Percentiles rank a stretch among this genome's conserved stretches.
Evolutionary conservation across 1,140 invertebrate species (phyloP).

Genomic region (Achroia grisella): DNA sequence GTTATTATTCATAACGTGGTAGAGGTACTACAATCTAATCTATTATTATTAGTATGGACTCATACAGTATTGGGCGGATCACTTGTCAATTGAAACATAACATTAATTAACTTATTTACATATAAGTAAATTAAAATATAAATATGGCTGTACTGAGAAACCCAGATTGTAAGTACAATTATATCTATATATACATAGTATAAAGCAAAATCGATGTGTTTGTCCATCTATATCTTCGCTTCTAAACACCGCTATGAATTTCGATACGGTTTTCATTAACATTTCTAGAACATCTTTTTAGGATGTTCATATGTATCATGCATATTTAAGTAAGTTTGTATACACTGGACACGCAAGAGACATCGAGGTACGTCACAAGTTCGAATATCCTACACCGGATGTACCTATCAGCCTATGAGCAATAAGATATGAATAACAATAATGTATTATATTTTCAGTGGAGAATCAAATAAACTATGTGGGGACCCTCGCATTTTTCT

Average conservation of each 20-base stretch:
- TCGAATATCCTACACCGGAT: too few species aligned
- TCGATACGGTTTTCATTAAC: too few species aligned
- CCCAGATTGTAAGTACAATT: constrained; percentile 15
- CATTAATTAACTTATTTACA: constrained; percentile 12
- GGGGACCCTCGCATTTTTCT: constrained; percentile 19
- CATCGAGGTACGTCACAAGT: too few species aligned
- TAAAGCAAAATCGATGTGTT: too few species aligned
- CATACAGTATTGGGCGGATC: constrained; percentile 29
- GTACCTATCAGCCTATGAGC: too few species aligned
- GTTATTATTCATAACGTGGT: constrained; percentile 3
- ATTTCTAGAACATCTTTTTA: too few species aligned
- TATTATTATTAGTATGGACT: constrained; percentile 36
- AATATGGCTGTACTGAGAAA: constrained; percentile 19
- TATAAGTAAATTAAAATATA: constrained; percentile 1
- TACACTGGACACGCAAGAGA: too few species aligned
- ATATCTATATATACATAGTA: background rate
- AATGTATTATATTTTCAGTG: constrained; percentile 15
- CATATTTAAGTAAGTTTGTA: too few species aligned
- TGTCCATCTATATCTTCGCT: too few species aligned
- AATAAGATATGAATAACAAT: too few species aligned
- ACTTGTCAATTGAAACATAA: constrained; percentile 11
- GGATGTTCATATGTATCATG: too few species aligned
- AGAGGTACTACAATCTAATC: constrained; percentile 42
- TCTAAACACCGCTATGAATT: too few species aligned
- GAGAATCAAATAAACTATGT: constrained; percentile 17